Evolutionary conservation across 2,888 invertebrate genomes (phyloP).

Genomic region (Lasioglossum oenotherae): DNA sequence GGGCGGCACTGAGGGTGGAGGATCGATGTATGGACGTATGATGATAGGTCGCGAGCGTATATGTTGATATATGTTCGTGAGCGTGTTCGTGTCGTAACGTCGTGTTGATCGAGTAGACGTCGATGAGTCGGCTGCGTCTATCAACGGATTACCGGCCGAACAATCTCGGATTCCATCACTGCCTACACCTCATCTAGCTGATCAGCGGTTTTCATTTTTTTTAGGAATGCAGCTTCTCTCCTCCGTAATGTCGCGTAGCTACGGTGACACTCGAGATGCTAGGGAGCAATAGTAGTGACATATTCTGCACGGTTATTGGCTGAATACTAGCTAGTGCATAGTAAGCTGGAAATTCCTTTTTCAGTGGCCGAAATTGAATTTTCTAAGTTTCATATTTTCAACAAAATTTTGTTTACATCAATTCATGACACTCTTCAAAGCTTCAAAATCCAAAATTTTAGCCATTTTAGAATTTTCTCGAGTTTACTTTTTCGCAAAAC

Average conservation of each 20-base stretch:
- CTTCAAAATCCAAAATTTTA: no score
- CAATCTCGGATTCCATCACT: background rate
- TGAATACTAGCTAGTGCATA: no score
- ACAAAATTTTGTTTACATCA: no score
- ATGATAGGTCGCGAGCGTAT: slow-evolving; percentile 58
- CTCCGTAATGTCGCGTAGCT: background rate
- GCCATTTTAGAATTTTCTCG: no score
- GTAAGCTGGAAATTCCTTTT: no score
- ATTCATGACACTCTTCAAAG: no score
- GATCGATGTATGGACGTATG: slow-evolving; percentile 69
- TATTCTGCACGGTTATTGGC: background rate
- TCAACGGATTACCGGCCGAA: background rate
- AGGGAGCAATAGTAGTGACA: background rate
- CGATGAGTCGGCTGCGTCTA: slow-evolving; percentile 29
- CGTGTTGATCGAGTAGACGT: slow-evolving; percentile 36
- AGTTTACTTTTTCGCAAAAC: no score
- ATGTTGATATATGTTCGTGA: slow-evolving; percentile 17
- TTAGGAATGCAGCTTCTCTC: background rate
- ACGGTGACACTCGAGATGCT: background rate
- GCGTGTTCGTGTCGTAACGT: slow-evolving; percentile 33
- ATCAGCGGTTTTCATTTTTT: background rate
- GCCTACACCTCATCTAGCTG: background rate
- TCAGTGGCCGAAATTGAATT: background rate
- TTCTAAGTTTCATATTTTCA: no score
- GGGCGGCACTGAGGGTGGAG: slow-evolving; percentile 80